These are phyloP conservation scores for Folsomia candida DNA, from an alignment of 2,888 invertebrate species.

Conservation along the genomic window DNA sequence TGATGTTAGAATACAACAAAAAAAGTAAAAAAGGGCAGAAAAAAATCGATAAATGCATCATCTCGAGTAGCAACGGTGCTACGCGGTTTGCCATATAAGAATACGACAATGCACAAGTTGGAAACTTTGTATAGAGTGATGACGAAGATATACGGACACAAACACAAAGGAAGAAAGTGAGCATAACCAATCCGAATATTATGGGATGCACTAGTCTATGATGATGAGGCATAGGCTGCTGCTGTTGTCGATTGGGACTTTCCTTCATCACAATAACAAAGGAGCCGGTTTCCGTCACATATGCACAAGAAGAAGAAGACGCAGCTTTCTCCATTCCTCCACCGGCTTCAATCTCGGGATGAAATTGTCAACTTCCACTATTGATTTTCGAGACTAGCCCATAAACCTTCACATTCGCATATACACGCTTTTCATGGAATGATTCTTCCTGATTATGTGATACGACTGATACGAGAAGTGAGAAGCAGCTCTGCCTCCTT, in stretches of 20 bases:
- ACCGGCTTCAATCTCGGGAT: background rate
- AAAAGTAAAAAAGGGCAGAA: constrained; percentile 38
- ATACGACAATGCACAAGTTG: background rate
- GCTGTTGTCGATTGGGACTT: too few species aligned
- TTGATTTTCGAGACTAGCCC: constrained; percentile 46
- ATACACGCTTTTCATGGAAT: too few species aligned
- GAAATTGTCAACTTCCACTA: constrained; percentile 42
- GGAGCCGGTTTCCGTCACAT: too few species aligned
- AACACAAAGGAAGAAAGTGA: constrained; percentile 9
- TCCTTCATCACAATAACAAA: constrained; percentile 19
- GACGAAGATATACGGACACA: constrained; percentile 7
- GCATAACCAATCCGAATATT: background rate
- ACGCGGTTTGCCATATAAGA: constrained; percentile 26
- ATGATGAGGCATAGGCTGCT: too few species aligned
- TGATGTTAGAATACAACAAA: constrained; percentile 27
- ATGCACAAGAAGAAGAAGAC: too few species aligned
- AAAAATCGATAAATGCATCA: constrained; percentile 51
- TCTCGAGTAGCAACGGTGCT: constrained; percentile 49
- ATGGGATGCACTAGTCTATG: too few species aligned
- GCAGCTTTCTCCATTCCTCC: background rate
- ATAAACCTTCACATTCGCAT: constrained; percentile 29
- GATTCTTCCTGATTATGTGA: too few species aligned
- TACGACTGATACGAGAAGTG: constrained; percentile 2
- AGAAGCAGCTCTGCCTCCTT: constrained; percentile 24
- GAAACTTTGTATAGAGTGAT: constrained; percentile 5